Conservation (phyloP, 2,797 vertebrate genomes). For the Anolis apletophallus region DNA sequence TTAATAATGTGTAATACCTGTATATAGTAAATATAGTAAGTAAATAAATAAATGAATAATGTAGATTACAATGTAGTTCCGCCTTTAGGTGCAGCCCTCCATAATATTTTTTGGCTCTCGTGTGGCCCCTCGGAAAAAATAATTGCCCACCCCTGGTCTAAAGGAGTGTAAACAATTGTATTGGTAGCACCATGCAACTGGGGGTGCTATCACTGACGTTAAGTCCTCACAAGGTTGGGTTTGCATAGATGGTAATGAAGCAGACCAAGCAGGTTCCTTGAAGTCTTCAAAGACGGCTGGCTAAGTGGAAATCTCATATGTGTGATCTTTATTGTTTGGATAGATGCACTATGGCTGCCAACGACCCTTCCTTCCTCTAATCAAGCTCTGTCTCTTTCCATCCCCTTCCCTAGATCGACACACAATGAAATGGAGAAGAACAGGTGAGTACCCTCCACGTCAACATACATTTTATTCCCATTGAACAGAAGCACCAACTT, state of each 20-base stretch:
- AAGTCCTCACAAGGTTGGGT: neutral
- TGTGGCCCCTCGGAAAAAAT: too few relatives aligned
- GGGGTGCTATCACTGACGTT: neutral
- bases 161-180: neutral
- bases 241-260: neutral
- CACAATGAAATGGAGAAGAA: constrained; percentile 99
- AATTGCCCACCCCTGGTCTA: too few relatives aligned
- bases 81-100: too few relatives aligned
- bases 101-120: too few relatives aligned
- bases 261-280: neutral
- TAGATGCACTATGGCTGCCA: neutral
- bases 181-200: neutral
- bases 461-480: neutral
- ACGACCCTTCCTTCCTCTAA: constrained; percentile 22
- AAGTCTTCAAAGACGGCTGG: neutral
- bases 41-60: too few relatives aligned
- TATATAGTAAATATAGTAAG: too few relatives aligned
- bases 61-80: too few relatives aligned
- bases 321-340: neutral
- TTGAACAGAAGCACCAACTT: neutral
- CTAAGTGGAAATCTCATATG: rapidly evolving
- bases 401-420: constrained; percentile 85
- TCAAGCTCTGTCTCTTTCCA: neutral
- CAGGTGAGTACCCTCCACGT: constrained; percentile 82
- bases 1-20: too few relatives aligned